These are phyloP conservation scores for Hypomecis atomaria DNA, from an alignment of 2,888 invertebrate species.

Conservation along the genomic window DNA sequence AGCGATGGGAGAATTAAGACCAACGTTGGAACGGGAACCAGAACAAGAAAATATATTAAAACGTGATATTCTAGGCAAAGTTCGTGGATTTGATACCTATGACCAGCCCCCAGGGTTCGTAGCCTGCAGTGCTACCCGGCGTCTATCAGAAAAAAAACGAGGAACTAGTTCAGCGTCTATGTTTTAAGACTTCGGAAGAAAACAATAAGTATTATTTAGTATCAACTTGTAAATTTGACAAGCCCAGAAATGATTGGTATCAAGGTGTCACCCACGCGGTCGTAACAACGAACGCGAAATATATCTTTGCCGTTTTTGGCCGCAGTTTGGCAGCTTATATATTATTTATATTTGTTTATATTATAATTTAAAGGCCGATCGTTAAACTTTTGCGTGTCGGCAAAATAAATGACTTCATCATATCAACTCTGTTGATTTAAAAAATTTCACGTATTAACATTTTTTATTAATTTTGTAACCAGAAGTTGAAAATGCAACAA, in stretches of 20 bases:
- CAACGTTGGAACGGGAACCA: too few species aligned
- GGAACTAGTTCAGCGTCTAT: slow-evolving; percentile 51
- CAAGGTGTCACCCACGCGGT: slow-evolving; percentile 37
- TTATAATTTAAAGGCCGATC: slow-evolving; percentile 26
- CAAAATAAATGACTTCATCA: neutral
- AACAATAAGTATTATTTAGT: slow-evolving; percentile 26
- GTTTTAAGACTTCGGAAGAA: slow-evolving; percentile 50
- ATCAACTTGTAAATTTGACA: slow-evolving; percentile 25
- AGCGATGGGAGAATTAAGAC: too few species aligned
- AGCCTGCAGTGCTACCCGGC: neutral
- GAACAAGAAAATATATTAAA: too few species aligned
- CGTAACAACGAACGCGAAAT: slow-evolving; percentile 23
- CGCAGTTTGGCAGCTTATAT: neutral
- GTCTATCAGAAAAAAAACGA: slow-evolving; percentile 44
- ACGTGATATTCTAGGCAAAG: too few species aligned
- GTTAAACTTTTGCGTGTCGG: slow-evolving; percentile 24
- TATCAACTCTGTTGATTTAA: neutral
- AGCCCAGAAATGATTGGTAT: slow-evolving; percentile 27
- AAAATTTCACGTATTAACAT: neutral
- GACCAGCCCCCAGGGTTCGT: neutral
- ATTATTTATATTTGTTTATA: neutral
- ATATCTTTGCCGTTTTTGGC: slow-evolving; percentile 16
- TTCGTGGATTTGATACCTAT: too few species aligned
- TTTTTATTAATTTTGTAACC: too few species aligned
- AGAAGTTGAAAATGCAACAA: too few species aligned